Evolutionary conservation across 2,113 vertebrate species (phyloP), one percentile per base, ranked within the genome.

Genomic region (Mesitornis unicolor): DNA sequence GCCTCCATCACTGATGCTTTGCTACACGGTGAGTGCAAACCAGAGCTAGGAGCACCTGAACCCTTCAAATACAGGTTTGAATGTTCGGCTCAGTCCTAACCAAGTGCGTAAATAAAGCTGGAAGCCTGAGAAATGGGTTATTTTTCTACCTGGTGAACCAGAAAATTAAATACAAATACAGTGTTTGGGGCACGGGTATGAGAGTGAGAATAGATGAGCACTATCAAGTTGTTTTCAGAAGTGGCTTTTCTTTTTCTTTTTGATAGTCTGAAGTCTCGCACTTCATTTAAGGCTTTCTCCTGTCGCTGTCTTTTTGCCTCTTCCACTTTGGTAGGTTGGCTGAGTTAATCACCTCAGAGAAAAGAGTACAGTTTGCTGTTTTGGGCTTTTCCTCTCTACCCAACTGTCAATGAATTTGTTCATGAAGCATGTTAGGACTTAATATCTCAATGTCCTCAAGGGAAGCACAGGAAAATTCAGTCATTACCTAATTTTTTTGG

Each of bases 101-200:
- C 63, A 70, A 83, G 45, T 86, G 40, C 1, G 0, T 63, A 76
- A 73, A 65, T 79, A 65, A 86, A 94, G 21, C 74, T 73, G 77
- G 53, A 80, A 77, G 47, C 71, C 38, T 20, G 47, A 74, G 82
- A 59, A 95, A 25, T 16, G 31, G 75, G 22, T 73, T 65, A 16
- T 93, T 90, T 84, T 92, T 94, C 95, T 92, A 81, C 81, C 93
- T 95, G 75, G 47, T 1, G 35, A 93, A 79, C 78, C 38, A 77
- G 93, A 96, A 89, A 94, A 89, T 89, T 18, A 89, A 96, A 87
- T 69, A 76, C 31, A 88, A 86, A 57, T 42, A 29, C 33, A 38
- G 22, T 57, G 84, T 84, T 53, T 67, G 71, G 68, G 83, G 42
- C 83, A 68, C 0, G 0, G n/a, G 40, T 57, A 9, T 57, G 47